Evolutionary conservation across 2,888 invertebrate genomes (phyloP).

Genomic region (Phengaris alcon): DNA sequence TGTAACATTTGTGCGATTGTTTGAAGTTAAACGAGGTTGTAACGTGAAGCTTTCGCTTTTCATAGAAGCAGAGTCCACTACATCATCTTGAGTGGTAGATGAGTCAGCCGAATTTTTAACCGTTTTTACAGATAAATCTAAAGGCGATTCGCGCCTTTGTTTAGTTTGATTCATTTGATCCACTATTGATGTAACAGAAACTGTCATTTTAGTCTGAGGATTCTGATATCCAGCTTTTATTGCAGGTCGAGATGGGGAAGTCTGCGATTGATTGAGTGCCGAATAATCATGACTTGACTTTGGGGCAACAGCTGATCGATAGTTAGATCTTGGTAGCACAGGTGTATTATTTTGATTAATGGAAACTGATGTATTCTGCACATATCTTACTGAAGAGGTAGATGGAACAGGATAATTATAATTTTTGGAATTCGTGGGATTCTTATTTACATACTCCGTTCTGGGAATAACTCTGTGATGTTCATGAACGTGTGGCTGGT

Average conservation of each 20-base stretch:
- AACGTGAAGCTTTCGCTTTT: conserved; percentile 60
- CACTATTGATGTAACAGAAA: conserved; percentile 71
- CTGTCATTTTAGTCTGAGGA: conserved; percentile 71
- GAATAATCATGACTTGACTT: conserved; percentile 63
- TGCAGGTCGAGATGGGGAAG: conserved; percentile 60
- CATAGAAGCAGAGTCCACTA: conserved; percentile 66
- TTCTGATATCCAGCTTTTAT: conserved; percentile 63
- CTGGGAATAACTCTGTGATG: conserved; percentile 55
- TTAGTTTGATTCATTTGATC: conserved; percentile 73
- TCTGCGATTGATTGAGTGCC: conserved; percentile 56
- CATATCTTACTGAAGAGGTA: conserved; percentile 60
- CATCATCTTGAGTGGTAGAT: conserved; percentile 87
- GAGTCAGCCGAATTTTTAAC: conserved; percentile 93
- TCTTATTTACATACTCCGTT: conserved; percentile 56
- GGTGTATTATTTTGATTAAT: conserved; percentile 55
- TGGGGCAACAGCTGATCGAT: conserved; percentile 55
- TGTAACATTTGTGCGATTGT: conserved; percentile 48
- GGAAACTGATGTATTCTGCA: conserved; percentile 52
- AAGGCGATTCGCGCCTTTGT: conserved; percentile 86
- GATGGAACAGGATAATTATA: conserved; percentile 64
- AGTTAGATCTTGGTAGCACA: conserved; percentile 52
- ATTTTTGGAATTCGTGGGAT: conserved; percentile 55
- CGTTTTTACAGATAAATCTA: conserved; percentile 93
- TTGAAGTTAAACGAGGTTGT: conserved; percentile 57
- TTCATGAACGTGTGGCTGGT: conserved; percentile 56